Evolutionary conservation across 2,888 invertebrate genomes (phyloP), one percentile per base, ranked within the genome.

Genomic region (Seira sanloemensis): DNA sequence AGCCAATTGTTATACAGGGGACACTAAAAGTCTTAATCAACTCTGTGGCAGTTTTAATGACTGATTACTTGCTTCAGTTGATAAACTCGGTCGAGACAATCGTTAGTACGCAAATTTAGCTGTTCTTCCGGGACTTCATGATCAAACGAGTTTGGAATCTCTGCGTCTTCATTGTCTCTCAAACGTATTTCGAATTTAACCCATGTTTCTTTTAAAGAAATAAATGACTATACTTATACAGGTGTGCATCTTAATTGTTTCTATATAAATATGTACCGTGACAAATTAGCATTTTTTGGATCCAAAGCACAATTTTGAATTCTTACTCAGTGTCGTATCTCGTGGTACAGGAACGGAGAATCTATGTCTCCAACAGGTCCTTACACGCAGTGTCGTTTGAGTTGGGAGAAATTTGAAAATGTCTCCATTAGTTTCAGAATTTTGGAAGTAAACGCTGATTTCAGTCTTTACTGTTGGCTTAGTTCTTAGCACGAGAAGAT

Each of bases 401-500:
- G 18, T 21, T 2, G 78, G 78, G 16, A 58, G 9, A 26, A 78
- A 69, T 19, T 69, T 68, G 66, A 18, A 5, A 26, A 76, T 76
- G 19, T 23, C 62, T 7, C 25, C 25, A 12, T 4, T 7, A 7
- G 16, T 54, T 4, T 9, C 24, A 7, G 7, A 26, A 37, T n/a
- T 7, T 58, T 69, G 58, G 23, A 74, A 74, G 18, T 54, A 1
- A 5, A 67, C 26, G 12, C 2, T 5, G 0, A 76, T n/a, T 21
- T 0, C 19, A 2, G 18, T 21, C 25, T 18, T 18, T n/a, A 58
- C 69, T 25, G 75, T n/a, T 4, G 86, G 84, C 12, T 80, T 27
- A 2, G 84, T 84, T 65, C 86, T 18, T 1, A 76, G 19, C 0
- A 86, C 23, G 16, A 81, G 19, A 19, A 75, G 78, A 21, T 67